Evolutionary conservation across 2,888 invertebrate genomes (phyloP), one percentile per base, ranked within the genome.

Genomic region (Bimastos eiseni): DNA sequence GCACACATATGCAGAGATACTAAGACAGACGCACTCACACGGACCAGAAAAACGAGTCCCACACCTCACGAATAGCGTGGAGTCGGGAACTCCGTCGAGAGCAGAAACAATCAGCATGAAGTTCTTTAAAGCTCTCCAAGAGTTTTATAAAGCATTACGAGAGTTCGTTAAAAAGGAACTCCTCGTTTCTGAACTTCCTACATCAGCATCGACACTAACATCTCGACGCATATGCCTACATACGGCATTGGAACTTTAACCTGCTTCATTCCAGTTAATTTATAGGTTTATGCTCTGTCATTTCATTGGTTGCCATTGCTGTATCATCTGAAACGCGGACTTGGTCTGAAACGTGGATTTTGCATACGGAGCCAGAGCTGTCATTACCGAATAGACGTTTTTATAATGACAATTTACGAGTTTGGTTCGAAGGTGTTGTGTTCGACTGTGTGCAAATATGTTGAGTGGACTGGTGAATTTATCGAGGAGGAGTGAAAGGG

Each of bases 51-150:
- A 70, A n/a, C 70, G 11, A n/a, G 70, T 1, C 70, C 70, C 70
- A 6, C 17, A 4, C 49, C 17, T 15, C 49, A 24, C 70, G n/a
- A 70, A n/a, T 70, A 70, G n/a, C 17, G n/a, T n/a, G n/a, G 70
- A n/a, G 8, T n/a, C 30, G 11, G 11, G n/a, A 6, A 6, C 70
- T 70, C 70, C 1, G n/a, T 15, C 30, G 70, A 70, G 70, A 6
- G n/a, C 21, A 11, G n/a, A 70, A 70, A 70, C 70, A n/a, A 70
- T 70, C 70, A 70, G 70, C 70, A 70, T 70, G n/a, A 70, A 70
- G 70, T 70, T 70, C 70, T 70, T 70, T 70, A 70, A 70, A n/a
- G 70, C 70, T 70, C 70, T 70, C 70, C 70, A 70, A n/a, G 70
- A 70, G 70, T 70, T n/a, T n/a, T 70, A 70, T 70, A 70, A 70